phyloP scores from a whole-genome alignment of 2,797 vertebrate genomes.

The Pelobates cultripes region DNA sequence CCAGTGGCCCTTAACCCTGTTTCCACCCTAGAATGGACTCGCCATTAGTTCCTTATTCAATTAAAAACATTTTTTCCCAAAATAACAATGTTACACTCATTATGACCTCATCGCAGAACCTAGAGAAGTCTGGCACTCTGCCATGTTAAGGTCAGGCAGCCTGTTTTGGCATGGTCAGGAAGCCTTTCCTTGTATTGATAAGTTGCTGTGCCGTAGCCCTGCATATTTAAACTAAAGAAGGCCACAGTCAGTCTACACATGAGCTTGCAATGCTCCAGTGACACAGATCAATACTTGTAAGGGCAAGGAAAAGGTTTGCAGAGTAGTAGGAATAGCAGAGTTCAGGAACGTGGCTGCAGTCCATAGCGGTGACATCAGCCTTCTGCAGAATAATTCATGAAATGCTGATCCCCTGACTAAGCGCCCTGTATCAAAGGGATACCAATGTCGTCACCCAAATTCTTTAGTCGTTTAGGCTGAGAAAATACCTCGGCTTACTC shows the following conservation, averaged over 20 bases:
- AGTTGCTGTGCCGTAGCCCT: too few relatives aligned
- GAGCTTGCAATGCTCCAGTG: neutral
- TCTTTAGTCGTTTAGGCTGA: conserved; percentile 45
- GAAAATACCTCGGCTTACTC: conserved; percentile 55
- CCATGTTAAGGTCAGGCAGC: too few relatives aligned
- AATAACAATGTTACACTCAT: too few relatives aligned
- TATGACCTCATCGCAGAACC: too few relatives aligned
- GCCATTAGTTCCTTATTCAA: too few relatives aligned
- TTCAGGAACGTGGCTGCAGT: conserved; percentile 9
- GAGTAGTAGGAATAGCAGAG: neutral
- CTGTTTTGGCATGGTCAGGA: too few relatives aligned
- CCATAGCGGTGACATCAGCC: conserved; percentile 26
- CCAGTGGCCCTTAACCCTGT: too few relatives aligned
- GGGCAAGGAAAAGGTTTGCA: neutral
- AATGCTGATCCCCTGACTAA: conserved; percentile 31
- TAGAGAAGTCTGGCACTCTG: too few relatives aligned
- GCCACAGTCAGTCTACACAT: neutral
- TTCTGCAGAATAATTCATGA: conserved; percentile 21
- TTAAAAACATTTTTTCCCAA: too few relatives aligned
- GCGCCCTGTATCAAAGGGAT: conserved; percentile 46
- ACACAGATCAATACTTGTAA: conserved; percentile 15
- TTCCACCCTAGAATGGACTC: too few relatives aligned
- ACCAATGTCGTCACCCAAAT: conserved; percentile 52
- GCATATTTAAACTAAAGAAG: conserved; percentile 4
- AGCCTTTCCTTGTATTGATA: too few relatives aligned